Conservation (phyloP, 1,140 invertebrate genomes). For the Holotrichia oblita region DNA sequence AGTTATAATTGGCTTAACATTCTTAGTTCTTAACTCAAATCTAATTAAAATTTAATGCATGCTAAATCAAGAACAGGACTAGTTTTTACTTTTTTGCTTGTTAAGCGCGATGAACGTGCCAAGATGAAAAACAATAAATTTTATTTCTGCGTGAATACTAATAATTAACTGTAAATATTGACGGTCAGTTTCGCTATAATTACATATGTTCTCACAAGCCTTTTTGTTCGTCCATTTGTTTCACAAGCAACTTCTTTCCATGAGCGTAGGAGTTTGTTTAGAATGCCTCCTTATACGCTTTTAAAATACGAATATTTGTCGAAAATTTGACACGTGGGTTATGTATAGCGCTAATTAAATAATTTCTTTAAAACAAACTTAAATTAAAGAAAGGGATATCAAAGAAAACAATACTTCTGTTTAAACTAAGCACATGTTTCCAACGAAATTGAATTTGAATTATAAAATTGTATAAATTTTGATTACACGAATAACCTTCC, state of each 20-base stretch:
- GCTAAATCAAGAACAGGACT: conserved; percentile 15
- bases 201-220: conserved; percentile 10
- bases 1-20: conserved; percentile 23
- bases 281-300: not conserved
- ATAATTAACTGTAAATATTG: conserved; percentile 35
- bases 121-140: conserved; percentile 32
- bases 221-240: not conserved
- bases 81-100: conserved; percentile 7
- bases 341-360: too few species aligned
- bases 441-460: too few species aligned
- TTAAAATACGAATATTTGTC: too few species aligned
- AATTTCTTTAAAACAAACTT: too few species aligned
- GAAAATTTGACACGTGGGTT: too few species aligned
- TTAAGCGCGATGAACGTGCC: not conserved
- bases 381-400: too few species aligned
- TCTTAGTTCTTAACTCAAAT: conserved; percentile 19
- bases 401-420: too few species aligned
- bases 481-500: too few species aligned
- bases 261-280: not conserved
- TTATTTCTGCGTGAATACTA: conserved; percentile 25
- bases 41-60: conserved; percentile 25
- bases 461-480: too few species aligned
- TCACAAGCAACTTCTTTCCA: not conserved
- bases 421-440: too few species aligned
- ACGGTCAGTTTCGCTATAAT: conserved; percentile 10